phyloP scores from a whole-genome alignment of 2,888 invertebrate genomes.

The Phortica magna region DNA sequence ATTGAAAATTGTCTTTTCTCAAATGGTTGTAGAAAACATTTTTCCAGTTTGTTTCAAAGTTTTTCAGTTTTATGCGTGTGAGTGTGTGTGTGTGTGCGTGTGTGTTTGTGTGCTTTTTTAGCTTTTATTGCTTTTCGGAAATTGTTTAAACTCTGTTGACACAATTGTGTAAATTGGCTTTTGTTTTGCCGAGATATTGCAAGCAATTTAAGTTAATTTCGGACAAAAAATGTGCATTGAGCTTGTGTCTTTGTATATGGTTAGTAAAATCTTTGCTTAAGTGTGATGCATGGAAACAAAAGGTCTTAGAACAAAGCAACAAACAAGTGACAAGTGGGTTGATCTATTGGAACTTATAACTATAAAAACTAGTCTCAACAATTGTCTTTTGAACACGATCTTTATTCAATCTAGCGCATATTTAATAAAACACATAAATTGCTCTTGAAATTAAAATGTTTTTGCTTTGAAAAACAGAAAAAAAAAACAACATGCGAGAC shows the following conservation, averaged over 20 bases:
- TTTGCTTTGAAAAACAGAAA: too few species aligned
- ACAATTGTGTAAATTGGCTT: slow-evolving; percentile 70
- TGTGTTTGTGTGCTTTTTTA: slow-evolving; percentile 10
- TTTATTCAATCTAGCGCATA: too few species aligned
- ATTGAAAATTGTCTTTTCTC: slow-evolving; percentile 66
- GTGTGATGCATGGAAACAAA: too few species aligned
- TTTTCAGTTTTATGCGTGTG: slow-evolving; percentile 8
- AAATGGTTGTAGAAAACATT: slow-evolving; percentile 9
- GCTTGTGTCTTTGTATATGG: background rate
- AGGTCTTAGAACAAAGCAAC: too few species aligned
- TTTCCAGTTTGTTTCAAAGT: slow-evolving; percentile 5
- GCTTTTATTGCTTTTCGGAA: slow-evolving; percentile 45
- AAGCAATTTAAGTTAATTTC: background rate
- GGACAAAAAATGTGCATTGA: background rate
- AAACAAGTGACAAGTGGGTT: too few species aligned
- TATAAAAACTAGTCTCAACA: too few species aligned
- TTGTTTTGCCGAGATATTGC: slow-evolving; percentile 36
- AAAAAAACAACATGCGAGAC: too few species aligned
- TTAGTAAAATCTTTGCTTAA: too few species aligned
- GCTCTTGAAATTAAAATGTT: too few species aligned
- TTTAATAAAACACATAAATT: too few species aligned
- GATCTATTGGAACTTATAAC: too few species aligned
- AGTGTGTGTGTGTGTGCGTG: slow-evolving; percentile 20
- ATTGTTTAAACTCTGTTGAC: slow-evolving; percentile 67
- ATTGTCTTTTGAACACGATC: too few species aligned